Conservation (phyloP, 2,113 vertebrate species). For the Orthochromis malagaraziensis region DNA sequence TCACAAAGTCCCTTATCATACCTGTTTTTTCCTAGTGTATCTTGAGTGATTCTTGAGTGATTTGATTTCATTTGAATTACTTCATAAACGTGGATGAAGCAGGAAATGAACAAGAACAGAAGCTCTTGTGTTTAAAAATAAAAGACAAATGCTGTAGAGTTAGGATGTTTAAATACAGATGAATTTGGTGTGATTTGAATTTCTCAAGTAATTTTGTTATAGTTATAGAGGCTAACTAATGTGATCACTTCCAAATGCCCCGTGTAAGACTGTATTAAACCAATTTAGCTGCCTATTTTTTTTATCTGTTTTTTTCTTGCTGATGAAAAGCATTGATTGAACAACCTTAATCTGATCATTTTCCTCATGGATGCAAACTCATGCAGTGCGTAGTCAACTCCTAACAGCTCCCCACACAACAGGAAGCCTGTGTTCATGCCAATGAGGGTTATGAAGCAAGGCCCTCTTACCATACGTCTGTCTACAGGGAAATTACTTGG, state of each 20-base stretch:
- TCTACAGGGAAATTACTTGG: neutral
- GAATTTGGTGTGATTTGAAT: neutral
- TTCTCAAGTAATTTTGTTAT: neutral
- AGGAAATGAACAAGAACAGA: neutral
- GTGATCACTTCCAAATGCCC: constrained; percentile 7
- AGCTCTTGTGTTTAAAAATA: neutral
- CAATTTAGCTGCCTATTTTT: neutral
- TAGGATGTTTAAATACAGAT: neutral
- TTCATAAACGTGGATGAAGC: neutral
- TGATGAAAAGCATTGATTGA: constrained; percentile 33
- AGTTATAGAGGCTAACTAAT: neutral
- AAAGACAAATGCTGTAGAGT: neutral
- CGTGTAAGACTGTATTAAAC: neutral
- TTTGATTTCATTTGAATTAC: neutral
- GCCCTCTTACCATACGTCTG: constrained; percentile 15
- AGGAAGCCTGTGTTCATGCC: neutral
- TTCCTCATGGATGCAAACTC: neutral
- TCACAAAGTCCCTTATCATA: neutral
- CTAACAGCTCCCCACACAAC: constrained; percentile 1
- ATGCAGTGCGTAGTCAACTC: neutral
- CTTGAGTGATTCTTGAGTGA: neutral
- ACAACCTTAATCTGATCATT: neutral
- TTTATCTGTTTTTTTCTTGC: neutral
- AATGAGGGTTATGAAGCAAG: constrained; percentile 2
- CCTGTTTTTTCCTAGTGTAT: neutral